Evolutionary conservation across 2,888 invertebrate genomes (phyloP).

Genomic region (Helobdella robusta): DNA sequence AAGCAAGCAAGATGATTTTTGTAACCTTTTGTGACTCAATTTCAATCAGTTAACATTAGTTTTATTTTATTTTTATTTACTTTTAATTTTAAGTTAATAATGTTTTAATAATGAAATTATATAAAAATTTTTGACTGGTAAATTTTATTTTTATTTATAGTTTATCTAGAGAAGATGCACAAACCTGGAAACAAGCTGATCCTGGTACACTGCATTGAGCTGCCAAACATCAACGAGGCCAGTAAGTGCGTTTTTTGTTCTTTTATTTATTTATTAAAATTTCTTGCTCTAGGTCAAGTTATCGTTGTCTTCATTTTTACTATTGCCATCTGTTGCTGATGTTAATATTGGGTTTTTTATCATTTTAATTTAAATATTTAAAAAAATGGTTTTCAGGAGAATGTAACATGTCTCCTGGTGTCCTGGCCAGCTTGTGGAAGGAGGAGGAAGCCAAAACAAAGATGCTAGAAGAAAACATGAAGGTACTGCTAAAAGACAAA

Average conservation of each 20-base stretch:
- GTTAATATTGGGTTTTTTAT: not conserved
- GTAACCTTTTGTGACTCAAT: too few relatives aligned
- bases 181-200: constrained; percentile 35
- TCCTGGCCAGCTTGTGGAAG: constrained; percentile 37
- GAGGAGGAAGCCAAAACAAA: constrained; percentile 35
- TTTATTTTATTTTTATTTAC: too few relatives aligned
- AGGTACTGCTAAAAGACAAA: constrained; percentile 33
- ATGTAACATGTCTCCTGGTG: constrained; percentile 37
- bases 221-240: constrained; percentile 35
- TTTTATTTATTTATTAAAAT: not conserved
- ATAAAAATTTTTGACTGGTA: not conserved
- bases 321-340: not conserved
- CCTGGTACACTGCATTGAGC: constrained; percentile 36
- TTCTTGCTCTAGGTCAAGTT: not conserved
- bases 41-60: too few relatives aligned
- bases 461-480: constrained; percentile 34
- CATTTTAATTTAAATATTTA: not conserved
- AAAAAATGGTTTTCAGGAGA: constrained; percentile 29
- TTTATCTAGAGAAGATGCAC: constrained; percentile 35
- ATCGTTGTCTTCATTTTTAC: too few relatives aligned
- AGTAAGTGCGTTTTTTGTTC: constrained; percentile 30
- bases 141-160: constrained; percentile 27
- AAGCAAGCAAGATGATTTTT: too few relatives aligned
- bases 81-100: too few relatives aligned
- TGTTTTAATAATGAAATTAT: too few relatives aligned